Percentiles rank a stretch among this genome's conserved stretches.
Conservation (phyloP, 1,140 invertebrate species). For the Drosophila micromelanica region DNA sequence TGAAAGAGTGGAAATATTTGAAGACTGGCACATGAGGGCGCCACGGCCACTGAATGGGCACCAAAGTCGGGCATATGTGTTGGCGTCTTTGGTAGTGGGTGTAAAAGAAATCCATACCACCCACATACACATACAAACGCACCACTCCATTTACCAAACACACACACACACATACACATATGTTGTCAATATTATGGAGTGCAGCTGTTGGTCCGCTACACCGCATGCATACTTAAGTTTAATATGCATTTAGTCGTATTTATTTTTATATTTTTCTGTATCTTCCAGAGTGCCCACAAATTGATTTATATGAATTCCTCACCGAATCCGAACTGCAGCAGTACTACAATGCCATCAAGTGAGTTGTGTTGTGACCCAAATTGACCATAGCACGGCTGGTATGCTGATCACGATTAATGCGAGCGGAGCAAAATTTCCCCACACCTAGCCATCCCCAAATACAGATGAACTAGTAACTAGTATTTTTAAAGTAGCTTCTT, state of each 20-base stretch:
- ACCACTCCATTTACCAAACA: slow-evolving; percentile 6
- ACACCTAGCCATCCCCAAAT: neutral
- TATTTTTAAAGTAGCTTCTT: slow-evolving; percentile 12
- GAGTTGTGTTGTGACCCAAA: slow-evolving; percentile 75
- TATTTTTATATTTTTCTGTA: slow-evolving; percentile 60
- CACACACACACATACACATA: neutral
- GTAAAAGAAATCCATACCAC: slow-evolving; percentile 38
- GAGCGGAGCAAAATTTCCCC: neutral
- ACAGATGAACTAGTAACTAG: neutral
- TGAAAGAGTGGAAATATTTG: slow-evolving; percentile 44
- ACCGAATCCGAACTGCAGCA: slow-evolving; percentile 95
- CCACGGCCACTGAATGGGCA: slow-evolving; percentile 30
- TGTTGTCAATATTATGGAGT: slow-evolving; percentile 34
- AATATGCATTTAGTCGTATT: slow-evolving; percentile 48
- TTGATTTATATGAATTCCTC: slow-evolving; percentile 95
- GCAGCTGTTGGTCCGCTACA: slow-evolving; percentile 44
- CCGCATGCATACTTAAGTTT: slow-evolving; percentile 50
- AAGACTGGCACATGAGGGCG: slow-evolving; percentile 46
- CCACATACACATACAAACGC: slow-evolving; percentile 20
- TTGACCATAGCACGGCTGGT: slow-evolving; percentile 11
- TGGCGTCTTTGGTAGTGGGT: slow-evolving; percentile 37
- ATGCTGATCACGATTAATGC: slow-evolving; percentile 21
- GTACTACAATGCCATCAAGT: slow-evolving; percentile 90
- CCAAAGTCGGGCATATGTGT: slow-evolving; percentile 38
- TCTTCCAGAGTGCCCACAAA: slow-evolving; percentile 84